Base-by-base conservation (phyloP, 1,140 invertebrate species). In the Heliothis subflexa region DNA sequence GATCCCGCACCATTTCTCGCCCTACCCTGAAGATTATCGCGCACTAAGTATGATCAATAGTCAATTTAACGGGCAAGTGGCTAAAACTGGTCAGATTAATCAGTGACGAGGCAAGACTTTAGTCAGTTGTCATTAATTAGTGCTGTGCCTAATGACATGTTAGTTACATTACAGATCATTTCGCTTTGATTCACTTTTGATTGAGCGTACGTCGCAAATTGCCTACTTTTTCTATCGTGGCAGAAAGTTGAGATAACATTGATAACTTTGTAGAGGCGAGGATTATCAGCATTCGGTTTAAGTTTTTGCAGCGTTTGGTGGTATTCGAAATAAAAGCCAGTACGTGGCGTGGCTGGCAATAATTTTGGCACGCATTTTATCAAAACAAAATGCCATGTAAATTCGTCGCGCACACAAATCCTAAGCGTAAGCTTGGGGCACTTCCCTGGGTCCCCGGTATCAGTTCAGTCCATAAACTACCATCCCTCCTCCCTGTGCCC, bases 381-480 rank as follows among this genome's bases (percentile, higher is more conserved):
- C 62, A 80, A 82, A 79, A 74, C 70, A 75, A 78, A 72, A 81
- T 80, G 80, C 74, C 64, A 88, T 89, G 87, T 91, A 89, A 90
- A 89, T 88, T 57, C 61, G 55, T 78, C 68, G 66, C 57, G 54
- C 86, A 88, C 86, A 89, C 90, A 93, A 93, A 93, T 93, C 87
- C 89, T 89, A 85, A 89, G 79, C 81, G 89, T 91, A 91, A 91
- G 89, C 89, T 89, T 81, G 86, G 80, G 88, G 87, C 87, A 90
- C 90, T 90, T 91, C 88, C 87, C 87, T 90, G 85, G 87, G 86
- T 88, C 85, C 84, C 87, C 87, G 87, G 90, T 93, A 93, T 92
- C 91, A 92, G 91, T 92, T 91, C 89, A 86, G 87, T 91, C 85
- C 91, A 93, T 93, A 93, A 93, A 92, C 86, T 91, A 89, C 85